Conservation (phyloP, 2,888 invertebrate species). For the Bembecia ichneumoniformis region DNA sequence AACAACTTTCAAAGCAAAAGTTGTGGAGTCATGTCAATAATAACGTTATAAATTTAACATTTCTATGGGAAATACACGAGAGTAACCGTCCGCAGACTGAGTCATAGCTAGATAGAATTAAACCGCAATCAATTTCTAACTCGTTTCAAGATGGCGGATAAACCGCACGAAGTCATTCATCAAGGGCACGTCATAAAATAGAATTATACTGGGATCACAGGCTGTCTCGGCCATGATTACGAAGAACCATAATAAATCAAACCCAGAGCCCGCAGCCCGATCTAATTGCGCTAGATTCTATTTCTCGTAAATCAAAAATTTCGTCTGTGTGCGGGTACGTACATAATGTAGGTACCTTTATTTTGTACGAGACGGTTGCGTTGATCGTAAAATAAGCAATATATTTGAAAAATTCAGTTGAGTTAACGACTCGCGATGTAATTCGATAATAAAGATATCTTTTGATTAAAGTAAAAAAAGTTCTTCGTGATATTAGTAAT, state of each 20-base stretch:
- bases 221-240: slow-evolving; percentile 49
- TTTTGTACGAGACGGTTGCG: background rate
- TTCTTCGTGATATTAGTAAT: too few relatives aligned
- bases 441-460: background rate
- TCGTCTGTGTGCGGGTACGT: slow-evolving; percentile 43
- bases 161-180: slow-evolving; percentile 49
- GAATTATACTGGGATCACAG: slow-evolving; percentile 53
- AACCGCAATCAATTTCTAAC: slow-evolving; percentile 26
- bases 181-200: slow-evolving; percentile 52
- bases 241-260: slow-evolving; percentile 66
- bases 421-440: background rate
- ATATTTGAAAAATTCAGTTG: background rate
- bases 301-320: slow-evolving; percentile 62
- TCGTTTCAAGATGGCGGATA: slow-evolving; percentile 46
- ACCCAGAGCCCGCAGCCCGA: slow-evolving; percentile 58
- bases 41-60: too few relatives aligned
- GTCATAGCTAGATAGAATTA: background rate
- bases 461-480: background rate
- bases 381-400: slow-evolving; percentile 10
- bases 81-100: background rate
- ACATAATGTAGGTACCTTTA: slow-evolving; percentile 15
- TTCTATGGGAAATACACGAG: too few relatives aligned
- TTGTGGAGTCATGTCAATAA: too few relatives aligned
- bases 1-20: too few relatives aligned
- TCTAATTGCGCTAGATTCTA: slow-evolving; percentile 57